Percentiles rank a stretch among this genome's conserved stretches.
Conservation (phyloP, 1,140 invertebrate species). For the Pogonomyrmex barbatus region DNA sequence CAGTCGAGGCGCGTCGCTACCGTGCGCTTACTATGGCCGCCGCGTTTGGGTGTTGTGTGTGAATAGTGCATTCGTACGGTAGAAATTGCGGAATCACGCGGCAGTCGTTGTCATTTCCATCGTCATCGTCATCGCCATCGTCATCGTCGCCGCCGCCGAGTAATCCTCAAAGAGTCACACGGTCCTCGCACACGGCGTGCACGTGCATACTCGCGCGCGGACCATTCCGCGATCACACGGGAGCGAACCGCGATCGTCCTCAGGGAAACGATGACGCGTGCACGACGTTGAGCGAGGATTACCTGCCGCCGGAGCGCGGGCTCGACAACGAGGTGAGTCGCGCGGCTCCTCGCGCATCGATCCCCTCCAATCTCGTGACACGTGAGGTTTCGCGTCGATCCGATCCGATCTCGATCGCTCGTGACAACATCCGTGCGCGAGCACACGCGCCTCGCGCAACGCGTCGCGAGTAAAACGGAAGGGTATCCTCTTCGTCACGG, state of each 20-base stretch:
- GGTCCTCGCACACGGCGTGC: not conserved
- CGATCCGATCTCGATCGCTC: slow-evolving; percentile 21
- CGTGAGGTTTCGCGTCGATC: slow-evolving; percentile 26
- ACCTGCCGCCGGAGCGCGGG: slow-evolving; percentile 16
- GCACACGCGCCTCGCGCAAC: slow-evolving; percentile 14
- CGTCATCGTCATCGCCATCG: not conserved
- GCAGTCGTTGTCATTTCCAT: not conserved
- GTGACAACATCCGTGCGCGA: slow-evolving; percentile 15
- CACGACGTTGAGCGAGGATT: slow-evolving; percentile 58
- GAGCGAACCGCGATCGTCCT: slow-evolving; percentile 13
- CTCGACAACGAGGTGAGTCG: slow-evolving; percentile 66
- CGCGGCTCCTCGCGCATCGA: not conserved
- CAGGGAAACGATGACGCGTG: slow-evolving; percentile 65
- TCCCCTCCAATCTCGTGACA: slow-evolving; percentile 12
- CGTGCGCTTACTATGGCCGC: slow-evolving; percentile 65
- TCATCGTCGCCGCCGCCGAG: not conserved
- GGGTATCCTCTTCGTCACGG: not conserved
- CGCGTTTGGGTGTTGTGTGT: slow-evolving; percentile 84
- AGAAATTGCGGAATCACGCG: not conserved
- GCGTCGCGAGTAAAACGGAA: not conserved
- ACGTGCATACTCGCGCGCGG: not conserved
- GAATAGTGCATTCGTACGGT: slow-evolving; percentile 74
- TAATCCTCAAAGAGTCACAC: not conserved
- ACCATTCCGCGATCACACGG: not conserved
- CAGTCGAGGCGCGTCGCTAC: slow-evolving; percentile 31